Evolutionary conservation across 2,797 vertebrate species (phyloP).

Genomic region (Epinephelus malabaricus): DNA sequence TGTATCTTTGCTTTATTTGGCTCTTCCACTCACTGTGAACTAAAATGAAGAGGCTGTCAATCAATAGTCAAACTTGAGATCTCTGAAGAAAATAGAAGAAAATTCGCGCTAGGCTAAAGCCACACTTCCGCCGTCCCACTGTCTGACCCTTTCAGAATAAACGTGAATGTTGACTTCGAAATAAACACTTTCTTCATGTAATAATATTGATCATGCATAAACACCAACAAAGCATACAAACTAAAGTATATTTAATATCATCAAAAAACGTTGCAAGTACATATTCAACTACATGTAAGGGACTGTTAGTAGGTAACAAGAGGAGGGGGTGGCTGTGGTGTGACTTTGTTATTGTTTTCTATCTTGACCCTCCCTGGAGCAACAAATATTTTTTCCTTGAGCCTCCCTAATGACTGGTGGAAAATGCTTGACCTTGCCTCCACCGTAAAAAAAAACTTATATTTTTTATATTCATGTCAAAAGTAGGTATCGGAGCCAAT

Average conservation of each 20-base stretch:
- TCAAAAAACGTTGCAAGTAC: background rate
- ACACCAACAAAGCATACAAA: no score
- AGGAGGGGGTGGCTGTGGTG: no score
- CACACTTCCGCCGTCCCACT: constrained; percentile 56
- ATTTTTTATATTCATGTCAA: no score
- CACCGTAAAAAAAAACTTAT: no score
- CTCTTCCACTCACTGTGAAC: background rate
- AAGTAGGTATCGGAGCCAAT: no score
- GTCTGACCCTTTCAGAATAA: constrained; percentile 67
- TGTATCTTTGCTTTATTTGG: fast-evolving
- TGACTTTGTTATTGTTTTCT: no score
- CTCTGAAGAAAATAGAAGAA: constrained; percentile 1
- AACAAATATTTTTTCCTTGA: no score
- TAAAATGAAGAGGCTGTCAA: fast-evolving
- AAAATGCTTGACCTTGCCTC: no score
- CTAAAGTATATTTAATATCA: background rate
- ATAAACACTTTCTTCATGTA: background rate
- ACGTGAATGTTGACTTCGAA: background rate
- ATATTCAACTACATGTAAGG: no score
- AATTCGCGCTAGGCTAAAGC: constrained; percentile 64
- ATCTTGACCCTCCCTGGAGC: no score
- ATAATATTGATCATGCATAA: background rate
- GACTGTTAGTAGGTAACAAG: no score
- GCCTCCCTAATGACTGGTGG: no score
- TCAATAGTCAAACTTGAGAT: constrained; percentile 17